These are phyloP conservation scores for Microcebus lehilahytsara DNA, from an alignment of 2,113 vertebrate species.

Conservation along the genomic window DNA sequence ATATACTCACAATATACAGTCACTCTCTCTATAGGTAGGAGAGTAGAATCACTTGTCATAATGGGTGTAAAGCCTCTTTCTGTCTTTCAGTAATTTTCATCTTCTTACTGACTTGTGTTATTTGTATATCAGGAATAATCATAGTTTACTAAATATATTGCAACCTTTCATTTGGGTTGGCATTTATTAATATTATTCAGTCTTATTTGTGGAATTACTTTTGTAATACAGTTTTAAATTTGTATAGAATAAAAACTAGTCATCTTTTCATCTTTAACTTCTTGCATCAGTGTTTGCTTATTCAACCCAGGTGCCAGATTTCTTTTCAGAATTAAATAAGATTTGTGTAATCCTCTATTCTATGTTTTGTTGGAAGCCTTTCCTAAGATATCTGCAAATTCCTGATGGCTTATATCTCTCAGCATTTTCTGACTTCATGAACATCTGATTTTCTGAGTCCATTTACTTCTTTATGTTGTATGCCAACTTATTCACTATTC, in stretches of 20 bases:
- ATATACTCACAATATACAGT: no score
- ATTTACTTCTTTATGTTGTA: background rate
- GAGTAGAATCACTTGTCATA: background rate
- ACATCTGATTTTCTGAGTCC: background rate
- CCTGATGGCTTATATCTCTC: background rate
- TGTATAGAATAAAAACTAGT: background rate
- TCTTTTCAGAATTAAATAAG: background rate
- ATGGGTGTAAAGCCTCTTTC: background rate
- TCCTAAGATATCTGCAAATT: background rate
- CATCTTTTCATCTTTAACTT: background rate
- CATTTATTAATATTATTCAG: background rate
- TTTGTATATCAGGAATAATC: background rate
- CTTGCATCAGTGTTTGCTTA: background rate
- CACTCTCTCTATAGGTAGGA: background rate
- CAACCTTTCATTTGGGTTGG: background rate
- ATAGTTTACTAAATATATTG: background rate
- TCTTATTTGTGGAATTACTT: constrained; percentile 7
- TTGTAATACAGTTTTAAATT: background rate
- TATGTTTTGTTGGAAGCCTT: background rate
- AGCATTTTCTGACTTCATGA: background rate
- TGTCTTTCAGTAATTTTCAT: background rate
- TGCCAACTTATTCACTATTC: background rate
- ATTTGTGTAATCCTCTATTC: background rate
- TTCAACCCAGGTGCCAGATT: background rate
- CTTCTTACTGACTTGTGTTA: background rate